Conservation (phyloP, 2,888 invertebrate genomes). For the Muscina levida region DNA sequence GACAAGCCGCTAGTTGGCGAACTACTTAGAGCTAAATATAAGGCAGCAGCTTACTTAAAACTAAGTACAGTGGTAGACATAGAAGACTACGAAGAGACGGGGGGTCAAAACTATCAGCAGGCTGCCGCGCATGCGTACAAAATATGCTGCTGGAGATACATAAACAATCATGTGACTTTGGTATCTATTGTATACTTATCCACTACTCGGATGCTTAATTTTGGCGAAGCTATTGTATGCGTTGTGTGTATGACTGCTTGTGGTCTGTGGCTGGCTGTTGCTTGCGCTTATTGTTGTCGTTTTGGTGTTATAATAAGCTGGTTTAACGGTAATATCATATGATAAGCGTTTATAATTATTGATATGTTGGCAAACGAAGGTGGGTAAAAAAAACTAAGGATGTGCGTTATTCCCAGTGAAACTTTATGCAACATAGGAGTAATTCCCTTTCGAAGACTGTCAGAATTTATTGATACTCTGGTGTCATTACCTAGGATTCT, state of each 20-base stretch:
- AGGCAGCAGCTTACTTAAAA: not conserved
- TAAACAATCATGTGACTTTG: constrained; percentile 45
- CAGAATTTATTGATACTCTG: too few relatives aligned
- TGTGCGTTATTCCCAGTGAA: not conserved
- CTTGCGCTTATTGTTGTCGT: constrained; percentile 8
- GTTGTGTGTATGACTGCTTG: constrained; percentile 45
- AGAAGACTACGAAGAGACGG: constrained; percentile 39
- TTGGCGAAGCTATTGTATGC: constrained; percentile 37
- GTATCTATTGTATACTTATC: constrained; percentile 10
- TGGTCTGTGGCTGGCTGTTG: constrained; percentile 7
- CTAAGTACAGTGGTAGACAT: constrained; percentile 49
- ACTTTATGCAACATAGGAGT: too few relatives aligned
- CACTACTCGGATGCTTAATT: constrained; percentile 47
- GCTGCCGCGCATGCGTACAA: constrained; percentile 23
- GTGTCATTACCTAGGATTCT: too few relatives aligned
- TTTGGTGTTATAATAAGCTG: constrained; percentile 69
- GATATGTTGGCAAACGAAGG: constrained; percentile 63
- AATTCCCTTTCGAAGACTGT: too few relatives aligned
- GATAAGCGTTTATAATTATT: constrained; percentile 78
- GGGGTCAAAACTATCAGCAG: constrained; percentile 37
- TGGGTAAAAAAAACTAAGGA: not conserved
- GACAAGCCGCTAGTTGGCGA: constrained; percentile 21
- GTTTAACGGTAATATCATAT: constrained; percentile 73
- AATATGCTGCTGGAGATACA: constrained; percentile 50
- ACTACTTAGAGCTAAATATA: constrained; percentile 11